phyloP scores from a whole-genome alignment of 2,113 vertebrate species.

The Stigmatopora argus region DNA sequence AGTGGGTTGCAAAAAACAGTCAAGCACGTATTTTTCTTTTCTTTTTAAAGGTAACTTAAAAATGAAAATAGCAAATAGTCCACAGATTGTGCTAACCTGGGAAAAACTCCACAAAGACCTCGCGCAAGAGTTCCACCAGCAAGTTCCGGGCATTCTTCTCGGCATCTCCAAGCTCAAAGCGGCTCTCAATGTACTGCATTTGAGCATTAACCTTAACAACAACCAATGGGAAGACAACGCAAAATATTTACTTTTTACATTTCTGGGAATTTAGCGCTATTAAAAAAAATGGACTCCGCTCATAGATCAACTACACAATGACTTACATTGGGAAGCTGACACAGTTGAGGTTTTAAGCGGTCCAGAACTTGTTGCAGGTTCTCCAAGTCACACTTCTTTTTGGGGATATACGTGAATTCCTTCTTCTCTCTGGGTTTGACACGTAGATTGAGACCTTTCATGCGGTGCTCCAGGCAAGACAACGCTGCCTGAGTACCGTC shows the following conservation, averaged over 20 bases:
- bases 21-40: no score
- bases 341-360: conserved; percentile 65
- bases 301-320: not conserved
- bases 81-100: conserved; percentile 69
- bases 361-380: conserved; percentile 61
- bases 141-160: conserved; percentile 76
- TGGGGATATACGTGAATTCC: conserved; percentile 76
- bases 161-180: conserved; percentile 75
- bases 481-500: conserved; percentile 60
- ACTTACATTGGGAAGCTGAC: conserved; percentile 71
- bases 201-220: conserved; percentile 75
- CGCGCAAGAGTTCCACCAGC: conserved; percentile 80
- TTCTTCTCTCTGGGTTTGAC: conserved; percentile 82
- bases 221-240: not conserved
- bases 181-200: conserved; percentile 72
- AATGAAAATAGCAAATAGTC: not conserved
- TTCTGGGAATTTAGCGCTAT: no score
- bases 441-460: conserved; percentile 73
- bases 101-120: conserved; percentile 86
- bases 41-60: not conserved
- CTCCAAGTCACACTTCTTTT: conserved; percentile 55
- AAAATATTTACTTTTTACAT: no score
- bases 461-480: conserved; percentile 66
- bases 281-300: no score
- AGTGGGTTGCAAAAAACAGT: not conserved